Percentiles rank a stretch among this genome's conserved stretches.
Evolutionary conservation across 2,113 vertebrate genomes (phyloP).

Genomic region (Toxotes chatareus): DNA sequence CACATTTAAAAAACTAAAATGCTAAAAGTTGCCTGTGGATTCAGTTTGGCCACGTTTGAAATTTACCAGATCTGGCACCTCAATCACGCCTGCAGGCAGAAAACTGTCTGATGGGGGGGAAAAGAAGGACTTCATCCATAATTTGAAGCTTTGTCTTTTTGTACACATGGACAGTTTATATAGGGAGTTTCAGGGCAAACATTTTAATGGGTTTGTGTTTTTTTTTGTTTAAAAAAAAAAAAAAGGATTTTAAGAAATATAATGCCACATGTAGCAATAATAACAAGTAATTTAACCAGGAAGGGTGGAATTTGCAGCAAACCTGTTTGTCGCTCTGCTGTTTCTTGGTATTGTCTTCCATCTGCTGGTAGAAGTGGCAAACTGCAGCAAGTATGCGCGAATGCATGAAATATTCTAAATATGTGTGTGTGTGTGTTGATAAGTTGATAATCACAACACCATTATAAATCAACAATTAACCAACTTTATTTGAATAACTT

Average conservation of each 20-base stretch:
- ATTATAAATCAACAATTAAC: constrained; percentile 52
- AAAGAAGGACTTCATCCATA: neutral
- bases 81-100: neutral
- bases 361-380: constrained; percentile 70
- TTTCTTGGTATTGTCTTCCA: constrained; percentile 70
- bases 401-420: too few species aligned
- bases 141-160: constrained; percentile 5
- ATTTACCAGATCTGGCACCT: neutral
- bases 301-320: neutral
- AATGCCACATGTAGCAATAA: neutral
- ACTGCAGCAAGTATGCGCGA: constrained; percentile 1
- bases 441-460: neutral
- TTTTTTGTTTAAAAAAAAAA: neutral
- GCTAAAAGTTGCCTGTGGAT: neutral
- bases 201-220: neutral
- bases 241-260: neutral
- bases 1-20: neutral
- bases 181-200: neutral
- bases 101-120: neutral
- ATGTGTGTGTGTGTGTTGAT: neutral
- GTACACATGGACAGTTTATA: neutral
- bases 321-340: neutral
- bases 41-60: neutral
- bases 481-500: constrained; percentile 71
- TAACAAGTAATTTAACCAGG: neutral